Percentiles rank a stretch among this genome's conserved stretches.
phyloP scores from a whole-genome alignment of 2,888 invertebrate species.

The Caenorhabditis sulstoni region DNA sequence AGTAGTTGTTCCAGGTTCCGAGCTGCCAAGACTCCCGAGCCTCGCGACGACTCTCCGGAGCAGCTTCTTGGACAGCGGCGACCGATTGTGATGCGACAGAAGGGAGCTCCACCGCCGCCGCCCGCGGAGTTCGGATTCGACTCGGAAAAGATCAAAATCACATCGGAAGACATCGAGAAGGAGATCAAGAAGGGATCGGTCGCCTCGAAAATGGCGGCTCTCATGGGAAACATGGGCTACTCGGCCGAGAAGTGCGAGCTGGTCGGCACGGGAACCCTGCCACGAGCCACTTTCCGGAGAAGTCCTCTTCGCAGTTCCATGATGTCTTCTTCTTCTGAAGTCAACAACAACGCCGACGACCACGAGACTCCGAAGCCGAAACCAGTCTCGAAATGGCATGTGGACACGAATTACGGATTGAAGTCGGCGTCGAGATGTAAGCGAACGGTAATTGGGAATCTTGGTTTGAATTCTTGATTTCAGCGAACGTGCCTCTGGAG shows the following conservation, averaged over 20 bases:
- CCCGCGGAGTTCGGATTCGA: slow-evolving; percentile 72
- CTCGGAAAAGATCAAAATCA: slow-evolving; percentile 65
- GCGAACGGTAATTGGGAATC: not conserved
- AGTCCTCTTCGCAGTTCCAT: slow-evolving; percentile 59
- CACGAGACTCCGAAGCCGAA: slow-evolving; percentile 60
- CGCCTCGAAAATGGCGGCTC: slow-evolving; percentile 63
- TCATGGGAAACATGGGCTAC: slow-evolving; percentile 61
- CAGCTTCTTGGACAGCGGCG: slow-evolving; percentile 55
- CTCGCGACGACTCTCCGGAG: slow-evolving; percentile 62
- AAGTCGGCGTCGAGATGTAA: slow-evolving; percentile 55
- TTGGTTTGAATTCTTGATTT: slow-evolving; percentile 10
- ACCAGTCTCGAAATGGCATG: slow-evolving; percentile 69
- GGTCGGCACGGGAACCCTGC: slow-evolving; percentile 59
- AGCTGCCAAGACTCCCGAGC: slow-evolving; percentile 60
- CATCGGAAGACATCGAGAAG: slow-evolving; percentile 31
- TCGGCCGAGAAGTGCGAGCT: slow-evolving; percentile 52
- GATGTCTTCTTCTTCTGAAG: slow-evolving; percentile 59
- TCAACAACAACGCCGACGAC: slow-evolving; percentile 64
- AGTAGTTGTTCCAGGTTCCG: slow-evolving; percentile 47
- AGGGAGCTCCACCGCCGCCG: slow-evolving; percentile 63
- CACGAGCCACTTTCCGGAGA: slow-evolving; percentile 62
- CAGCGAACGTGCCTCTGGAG: slow-evolving; percentile 66
- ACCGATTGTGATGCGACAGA: slow-evolving; percentile 61
- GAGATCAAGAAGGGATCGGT: slow-evolving; percentile 67
- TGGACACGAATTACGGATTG: slow-evolving; percentile 62